phyloP scores from a whole-genome alignment of 1,140 invertebrate genomes.

The Calycopis cecrops region DNA sequence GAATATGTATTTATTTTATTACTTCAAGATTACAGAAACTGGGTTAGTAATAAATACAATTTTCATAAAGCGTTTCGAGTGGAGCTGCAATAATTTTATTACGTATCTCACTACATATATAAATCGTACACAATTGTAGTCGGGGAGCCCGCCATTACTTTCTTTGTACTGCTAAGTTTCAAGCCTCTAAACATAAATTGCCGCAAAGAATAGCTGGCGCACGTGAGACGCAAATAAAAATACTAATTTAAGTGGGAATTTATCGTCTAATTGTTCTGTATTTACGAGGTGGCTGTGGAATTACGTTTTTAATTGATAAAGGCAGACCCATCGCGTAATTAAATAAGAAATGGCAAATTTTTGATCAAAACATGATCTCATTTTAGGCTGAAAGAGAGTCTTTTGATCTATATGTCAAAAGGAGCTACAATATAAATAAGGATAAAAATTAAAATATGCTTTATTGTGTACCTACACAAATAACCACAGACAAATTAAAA shows the following conservation, averaged over 20 bases:
- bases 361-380: too few relatives aligned
- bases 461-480: too few relatives aligned
- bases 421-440: too few relatives aligned
- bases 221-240: conserved; percentile 59
- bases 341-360: not conserved
- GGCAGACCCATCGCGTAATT: not conserved
- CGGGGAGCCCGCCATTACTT: conserved; percentile 41
- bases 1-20: too few relatives aligned
- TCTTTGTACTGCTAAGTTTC: conserved; percentile 49
- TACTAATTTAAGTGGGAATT: conserved; percentile 52
- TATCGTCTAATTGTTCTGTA: conserved; percentile 56
- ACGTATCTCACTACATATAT: conserved; percentile 5
- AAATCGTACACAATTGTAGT: conserved; percentile 29
- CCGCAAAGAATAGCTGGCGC: conserved; percentile 36
- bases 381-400: too few relatives aligned
- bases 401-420: too few relatives aligned
- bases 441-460: too few relatives aligned
- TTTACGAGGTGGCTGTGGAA: conserved; percentile 33
- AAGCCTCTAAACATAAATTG: conserved; percentile 52
- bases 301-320: conserved; percentile 1
- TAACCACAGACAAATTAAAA: too few relatives aligned
- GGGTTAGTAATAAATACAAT: not conserved
- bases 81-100: conserved; percentile 6
- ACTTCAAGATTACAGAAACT: too few relatives aligned
- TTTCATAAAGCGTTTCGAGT: conserved; percentile 1